Evolutionary conservation across 2,888 invertebrate genomes (phyloP), one percentile per base, ranked within the genome.

Genomic region (Adelphocoris suturalis): DNA sequence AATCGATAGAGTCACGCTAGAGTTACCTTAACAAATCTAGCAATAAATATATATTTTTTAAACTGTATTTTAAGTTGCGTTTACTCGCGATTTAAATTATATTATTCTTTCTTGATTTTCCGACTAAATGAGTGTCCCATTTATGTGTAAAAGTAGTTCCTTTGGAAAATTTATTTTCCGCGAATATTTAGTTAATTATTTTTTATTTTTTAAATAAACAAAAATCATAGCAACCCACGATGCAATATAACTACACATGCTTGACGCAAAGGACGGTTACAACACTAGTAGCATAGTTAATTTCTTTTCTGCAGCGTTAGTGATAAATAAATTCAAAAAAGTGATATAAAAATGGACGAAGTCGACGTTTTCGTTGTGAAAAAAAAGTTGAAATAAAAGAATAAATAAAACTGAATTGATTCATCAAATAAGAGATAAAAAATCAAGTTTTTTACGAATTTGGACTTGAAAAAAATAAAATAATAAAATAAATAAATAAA

Each of bases 161-260:
- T n/a, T n/a, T n/a, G n/a, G 37, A 37, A 37, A 37, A 2, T 37
- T 37, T 37, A 2, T 2, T 37, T n/a, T n/a, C 7, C 37, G 37
- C 37, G 37, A 37, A 37, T 37, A 7, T 37, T 37, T 37, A 37
- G 7, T 37, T 37, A 37, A 37, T 37, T 37, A 37, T 37, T 37
- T 4, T 37, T 37, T 4, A 4, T 37, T 7, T 7, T 37, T 37
- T 2, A 37, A 4, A 37, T 37, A 37, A 37, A 37, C 37, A 75
- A 86, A 86, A 48, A 23, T 86, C 48, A 86, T 86, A 75, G 75
- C 86, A 37, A 37, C 37, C 37, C 86, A 86, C 86, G 86, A 86
- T 86, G 86, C 86, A 86, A 55, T 86, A 75, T 48, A 82, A 82
- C 86, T 86, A 86, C 86, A 23, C 86, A 86, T 86, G 86, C 86